Evolutionary conservation across 2,113 vertebrate species (phyloP).

Genomic region (Chloropsis cyanopogon): DNA sequence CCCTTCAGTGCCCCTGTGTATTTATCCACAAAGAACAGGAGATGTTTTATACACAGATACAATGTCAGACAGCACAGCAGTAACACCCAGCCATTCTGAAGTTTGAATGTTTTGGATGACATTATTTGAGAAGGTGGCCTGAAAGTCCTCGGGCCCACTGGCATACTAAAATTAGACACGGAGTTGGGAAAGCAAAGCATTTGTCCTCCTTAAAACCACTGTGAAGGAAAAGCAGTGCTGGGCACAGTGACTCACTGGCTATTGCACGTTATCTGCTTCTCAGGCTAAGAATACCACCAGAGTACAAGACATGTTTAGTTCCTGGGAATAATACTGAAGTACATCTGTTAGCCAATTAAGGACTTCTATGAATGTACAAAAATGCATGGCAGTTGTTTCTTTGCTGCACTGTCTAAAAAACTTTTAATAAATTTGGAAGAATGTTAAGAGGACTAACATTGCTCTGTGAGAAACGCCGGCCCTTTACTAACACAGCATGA

Average conservation of each 20-base stretch:
- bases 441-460: neutral
- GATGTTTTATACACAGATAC: neutral
- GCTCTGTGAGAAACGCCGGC: neutral
- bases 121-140: neutral
- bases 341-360: neutral
- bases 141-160: neutral
- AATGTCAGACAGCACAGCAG: neutral
- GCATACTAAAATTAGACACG: neutral
- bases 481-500: neutral
- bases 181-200: neutral
- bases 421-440: neutral
- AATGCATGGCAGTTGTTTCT: neutral
- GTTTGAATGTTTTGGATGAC: neutral
- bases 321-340: slow-evolving; percentile 10
- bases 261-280: slow-evolving; percentile 18
- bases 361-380: neutral
- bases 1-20: neutral
- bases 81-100: neutral
- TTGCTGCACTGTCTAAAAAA: neutral
- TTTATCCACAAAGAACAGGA: neutral
- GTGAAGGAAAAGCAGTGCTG: neutral
- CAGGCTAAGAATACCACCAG: neutral
- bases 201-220: neutral
- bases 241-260: slow-evolving; percentile 23
- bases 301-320: neutral